These are phyloP conservation scores for Aethes cnicana DNA, from an alignment of 2,888 invertebrate species.

Conservation along the genomic window DNA sequence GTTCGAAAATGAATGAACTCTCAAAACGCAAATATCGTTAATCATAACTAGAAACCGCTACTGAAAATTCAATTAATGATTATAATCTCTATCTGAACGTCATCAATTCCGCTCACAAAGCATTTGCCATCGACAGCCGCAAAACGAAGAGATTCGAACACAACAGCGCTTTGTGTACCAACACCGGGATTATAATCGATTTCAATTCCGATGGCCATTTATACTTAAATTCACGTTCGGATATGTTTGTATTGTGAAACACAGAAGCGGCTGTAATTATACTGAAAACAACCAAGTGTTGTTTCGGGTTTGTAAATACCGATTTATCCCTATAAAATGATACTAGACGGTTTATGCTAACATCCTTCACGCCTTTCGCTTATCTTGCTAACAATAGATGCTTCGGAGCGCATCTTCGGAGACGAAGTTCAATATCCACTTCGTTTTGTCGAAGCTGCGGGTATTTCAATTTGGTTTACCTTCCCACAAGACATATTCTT, in stretches of 20 bases:
- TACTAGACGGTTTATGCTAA: no score
- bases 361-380: no score
- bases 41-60: not conserved
- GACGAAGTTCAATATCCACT: no score
- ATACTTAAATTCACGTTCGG: conserved; percentile 16
- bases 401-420: no score
- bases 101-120: conserved; percentile 31
- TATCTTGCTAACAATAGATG: no score
- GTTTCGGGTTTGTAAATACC: not conserved
- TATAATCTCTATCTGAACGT: conserved; percentile 29
- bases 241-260: conserved; percentile 3
- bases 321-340: no score
- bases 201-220: conserved; percentile 8
- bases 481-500: not conserved
- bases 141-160: conserved; percentile 51
- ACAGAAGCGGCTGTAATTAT: conserved; percentile 10
- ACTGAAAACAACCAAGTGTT: not conserved
- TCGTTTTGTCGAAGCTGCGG: not conserved
- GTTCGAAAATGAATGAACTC: no score
- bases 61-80: conserved; percentile 15
- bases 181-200: conserved; percentile 21
- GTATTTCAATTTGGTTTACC: not conserved
- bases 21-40: not conserved
- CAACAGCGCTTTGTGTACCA: conserved; percentile 22
- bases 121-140: conserved; percentile 46